Evolutionary conservation across 2,888 invertebrate species (phyloP).

Genomic region (Cosmia trapezina): DNA sequence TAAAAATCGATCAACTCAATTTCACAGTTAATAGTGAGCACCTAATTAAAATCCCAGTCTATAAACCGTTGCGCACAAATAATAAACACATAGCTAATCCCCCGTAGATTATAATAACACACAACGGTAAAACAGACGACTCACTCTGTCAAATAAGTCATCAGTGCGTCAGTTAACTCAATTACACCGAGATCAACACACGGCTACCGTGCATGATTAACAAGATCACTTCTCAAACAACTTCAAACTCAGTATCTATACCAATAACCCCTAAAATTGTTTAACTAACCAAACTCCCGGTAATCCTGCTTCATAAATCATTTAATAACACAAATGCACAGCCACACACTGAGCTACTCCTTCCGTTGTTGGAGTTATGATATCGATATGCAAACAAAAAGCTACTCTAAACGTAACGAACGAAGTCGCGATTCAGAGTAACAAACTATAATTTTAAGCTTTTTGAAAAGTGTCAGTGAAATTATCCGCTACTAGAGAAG

Average conservation of each 20-base stretch:
- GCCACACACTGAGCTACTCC: slow-evolving; percentile 89
- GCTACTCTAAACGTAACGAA: slow-evolving; percentile 57
- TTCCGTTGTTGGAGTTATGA: slow-evolving; percentile 84
- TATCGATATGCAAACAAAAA: slow-evolving; percentile 63
- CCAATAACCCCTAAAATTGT: slow-evolving; percentile 78
- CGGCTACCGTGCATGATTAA: slow-evolving; percentile 88
- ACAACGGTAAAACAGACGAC: slow-evolving; percentile 83
- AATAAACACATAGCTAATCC: slow-evolving; percentile 77
- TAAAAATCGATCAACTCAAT: slow-evolving; percentile 55
- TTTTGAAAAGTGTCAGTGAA: slow-evolving; percentile 73
- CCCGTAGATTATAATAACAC: slow-evolving; percentile 78
- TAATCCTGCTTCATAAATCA: slow-evolving; percentile 90
- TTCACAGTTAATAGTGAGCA: slow-evolving; percentile 61
- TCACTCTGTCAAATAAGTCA: slow-evolving; percentile 90
- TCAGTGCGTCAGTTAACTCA: slow-evolving; percentile 90
- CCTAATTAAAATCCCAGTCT: slow-evolving; percentile 67
- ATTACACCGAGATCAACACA: slow-evolving; percentile 90
- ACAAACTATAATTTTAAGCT: slow-evolving; percentile 67
- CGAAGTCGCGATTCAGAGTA: slow-evolving; percentile 62
- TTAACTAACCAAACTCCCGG: slow-evolving; percentile 71
- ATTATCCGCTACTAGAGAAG: slow-evolving; percentile 72
- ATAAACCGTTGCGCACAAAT: slow-evolving; percentile 66
- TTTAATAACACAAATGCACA: slow-evolving; percentile 90
- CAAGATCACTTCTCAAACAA: slow-evolving; percentile 68
- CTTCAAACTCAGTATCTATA: slow-evolving; percentile 73